Evolutionary conservation across 2,797 vertebrate species (phyloP).

Genomic region (Hemitrygon akajei): DNA sequence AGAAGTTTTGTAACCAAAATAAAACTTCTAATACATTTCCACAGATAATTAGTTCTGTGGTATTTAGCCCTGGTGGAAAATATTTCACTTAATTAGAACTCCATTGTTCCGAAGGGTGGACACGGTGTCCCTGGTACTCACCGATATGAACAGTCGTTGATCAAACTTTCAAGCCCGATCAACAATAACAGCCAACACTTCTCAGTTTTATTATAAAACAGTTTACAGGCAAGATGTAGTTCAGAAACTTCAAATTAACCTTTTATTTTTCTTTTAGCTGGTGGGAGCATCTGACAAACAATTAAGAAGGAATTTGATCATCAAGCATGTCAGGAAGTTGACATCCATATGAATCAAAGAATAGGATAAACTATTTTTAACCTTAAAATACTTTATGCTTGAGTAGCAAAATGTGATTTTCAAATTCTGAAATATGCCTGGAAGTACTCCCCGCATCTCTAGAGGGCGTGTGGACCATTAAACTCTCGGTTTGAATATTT

Average conservation of each 20-base stretch:
- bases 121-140: background rate
- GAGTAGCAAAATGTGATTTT: background rate
- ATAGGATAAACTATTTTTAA: background rate
- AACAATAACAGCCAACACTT: background rate
- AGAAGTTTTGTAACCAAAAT: background rate
- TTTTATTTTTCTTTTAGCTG: background rate
- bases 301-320: background rate
- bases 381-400: conserved; percentile 21
- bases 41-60: background rate
- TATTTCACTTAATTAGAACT: background rate
- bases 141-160: background rate
- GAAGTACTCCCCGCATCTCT: conserved; percentile 20
- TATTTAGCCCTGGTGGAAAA: background rate
- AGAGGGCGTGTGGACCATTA: conserved; percentile 1
- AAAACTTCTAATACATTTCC: background rate
- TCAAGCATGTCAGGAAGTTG: background rate
- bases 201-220: background rate
- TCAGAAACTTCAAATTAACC: background rate
- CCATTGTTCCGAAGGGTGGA: background rate
- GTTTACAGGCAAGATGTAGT: background rate
- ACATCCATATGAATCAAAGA: background rate
- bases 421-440: conserved; percentile 19
- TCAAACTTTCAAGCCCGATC: background rate
- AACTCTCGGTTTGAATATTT: conserved; percentile 21
- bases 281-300: background rate